phyloP scores from a whole-genome alignment of 2,113 vertebrate species.

The Ciconia maguari region DNA sequence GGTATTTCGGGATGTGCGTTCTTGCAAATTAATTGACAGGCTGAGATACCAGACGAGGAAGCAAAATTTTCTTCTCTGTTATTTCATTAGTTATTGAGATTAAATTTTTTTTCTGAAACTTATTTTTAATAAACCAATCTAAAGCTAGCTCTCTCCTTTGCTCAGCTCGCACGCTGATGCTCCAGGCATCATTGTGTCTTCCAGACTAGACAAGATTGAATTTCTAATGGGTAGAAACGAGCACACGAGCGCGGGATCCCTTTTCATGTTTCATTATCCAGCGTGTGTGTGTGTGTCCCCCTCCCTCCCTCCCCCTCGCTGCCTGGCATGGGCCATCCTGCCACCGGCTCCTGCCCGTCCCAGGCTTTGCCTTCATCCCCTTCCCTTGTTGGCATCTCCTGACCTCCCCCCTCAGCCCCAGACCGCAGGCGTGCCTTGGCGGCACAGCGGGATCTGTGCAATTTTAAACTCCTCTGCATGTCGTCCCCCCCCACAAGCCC shows the following conservation, averaged over 20 bases:
- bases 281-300: too few relatives aligned
- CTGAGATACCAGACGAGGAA: neutral
- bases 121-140: neutral
- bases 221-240: neutral
- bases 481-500: too few relatives aligned
- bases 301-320: neutral
- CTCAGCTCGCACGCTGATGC: neutral
- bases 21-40: slow-evolving; percentile 1
- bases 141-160: neutral
- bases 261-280: neutral
- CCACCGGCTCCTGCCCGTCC: rapidly evolving
- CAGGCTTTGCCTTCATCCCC: neutral
- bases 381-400: neutral
- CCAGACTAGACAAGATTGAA: neutral
- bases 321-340: neutral
- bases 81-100: neutral
- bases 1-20: neutral
- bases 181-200: neutral
- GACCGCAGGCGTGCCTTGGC: rapidly evolving
- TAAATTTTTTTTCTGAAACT: neutral
- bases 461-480: neutral
- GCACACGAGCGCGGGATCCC: neutral
- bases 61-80: neutral
- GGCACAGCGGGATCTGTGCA: rapidly evolving
- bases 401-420: too few relatives aligned